A percentile compares a stretch with the other conserved stretches of the same genome.
Conservation (phyloP, 2,113 vertebrate species). For the Eolophus roseicapilla region DNA sequence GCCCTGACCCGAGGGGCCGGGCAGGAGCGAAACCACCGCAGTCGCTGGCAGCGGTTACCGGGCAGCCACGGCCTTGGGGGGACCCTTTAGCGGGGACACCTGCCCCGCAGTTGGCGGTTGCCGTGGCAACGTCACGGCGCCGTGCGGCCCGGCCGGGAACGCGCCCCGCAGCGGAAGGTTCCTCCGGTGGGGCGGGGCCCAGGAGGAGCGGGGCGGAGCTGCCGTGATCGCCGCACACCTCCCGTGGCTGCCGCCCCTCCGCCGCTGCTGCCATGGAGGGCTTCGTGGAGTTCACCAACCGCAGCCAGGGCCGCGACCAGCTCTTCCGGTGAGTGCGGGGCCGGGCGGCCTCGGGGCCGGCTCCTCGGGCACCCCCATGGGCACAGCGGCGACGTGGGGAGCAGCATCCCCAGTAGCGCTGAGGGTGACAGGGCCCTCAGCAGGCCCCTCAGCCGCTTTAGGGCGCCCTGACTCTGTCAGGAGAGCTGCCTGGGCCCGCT, state of each 20-base stretch:
- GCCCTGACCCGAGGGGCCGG: neutral
- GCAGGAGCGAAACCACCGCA: too few relatives aligned
- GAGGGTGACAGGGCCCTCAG: neutral
- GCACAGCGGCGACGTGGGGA: neutral
- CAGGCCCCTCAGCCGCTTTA: neutral
- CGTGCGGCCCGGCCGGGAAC: neutral
- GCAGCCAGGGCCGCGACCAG: slow-evolving; percentile 88
- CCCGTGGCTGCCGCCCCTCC: too few relatives aligned
- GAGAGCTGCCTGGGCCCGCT: neutral
- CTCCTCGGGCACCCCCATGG: neutral
- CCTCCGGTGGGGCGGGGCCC: neutral
- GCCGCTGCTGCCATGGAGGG: slow-evolving; percentile 77
- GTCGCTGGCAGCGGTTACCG: neutral
- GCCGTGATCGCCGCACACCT: neutral
- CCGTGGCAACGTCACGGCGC: neutral
- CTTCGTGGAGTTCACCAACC: slow-evolving; percentile 80
- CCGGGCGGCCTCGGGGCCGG: neutral
- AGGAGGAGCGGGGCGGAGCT: neutral
- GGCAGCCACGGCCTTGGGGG: neutral
- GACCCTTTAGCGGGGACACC: neutral
- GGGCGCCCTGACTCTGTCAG: neutral
- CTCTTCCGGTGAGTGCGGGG: slow-evolving; percentile 82
- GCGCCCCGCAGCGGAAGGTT: neutral
- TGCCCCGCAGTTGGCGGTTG: neutral
- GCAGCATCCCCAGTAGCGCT: neutral